A percentile compares a stretch with the other conserved stretches of the same genome.
phyloP scores from a whole-genome alignment of 2,113 vertebrate genomes.

The Siphamia tubifer region DNA sequence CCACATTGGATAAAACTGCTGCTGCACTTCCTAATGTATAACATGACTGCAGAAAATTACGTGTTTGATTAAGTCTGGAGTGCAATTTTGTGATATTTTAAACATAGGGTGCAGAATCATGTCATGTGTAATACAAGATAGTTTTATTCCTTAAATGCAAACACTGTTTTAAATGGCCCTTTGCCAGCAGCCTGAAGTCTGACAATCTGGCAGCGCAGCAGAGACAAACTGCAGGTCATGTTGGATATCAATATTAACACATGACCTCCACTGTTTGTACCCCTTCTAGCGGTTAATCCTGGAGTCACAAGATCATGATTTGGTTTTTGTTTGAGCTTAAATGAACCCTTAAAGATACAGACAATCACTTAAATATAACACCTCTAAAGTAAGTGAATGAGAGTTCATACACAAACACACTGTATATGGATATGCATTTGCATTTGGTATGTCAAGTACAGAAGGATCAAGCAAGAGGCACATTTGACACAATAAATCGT shows the following conservation, averaged over 20 bases:
- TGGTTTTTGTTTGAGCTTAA: background rate
- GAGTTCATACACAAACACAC: too few species aligned
- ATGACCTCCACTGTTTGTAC: constrained; percentile 19
- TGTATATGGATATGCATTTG: too few species aligned
- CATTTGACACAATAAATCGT: too few species aligned
- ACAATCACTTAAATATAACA: too few species aligned
- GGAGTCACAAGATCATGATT: background rate
- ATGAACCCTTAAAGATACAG: background rate
- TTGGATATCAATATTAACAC: constrained; percentile 40
- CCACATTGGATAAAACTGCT: background rate
- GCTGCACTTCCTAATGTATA: background rate
- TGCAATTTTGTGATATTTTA: background rate
- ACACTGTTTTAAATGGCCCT: constrained; percentile 34
- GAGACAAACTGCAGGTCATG: constrained; percentile 54
- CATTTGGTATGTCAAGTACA: too few species aligned
- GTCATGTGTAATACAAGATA: constrained; percentile 1
- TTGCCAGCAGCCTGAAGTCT: constrained; percentile 67
- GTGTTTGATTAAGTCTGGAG: too few species aligned
- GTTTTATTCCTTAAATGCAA: constrained; percentile 75
- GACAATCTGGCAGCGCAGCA: constrained; percentile 67
- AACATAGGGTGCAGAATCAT: background rate
- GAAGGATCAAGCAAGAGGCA: too few species aligned
- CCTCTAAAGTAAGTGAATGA: too few species aligned
- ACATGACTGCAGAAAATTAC: constrained; percentile 3
- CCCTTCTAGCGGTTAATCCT: constrained; percentile 28